Base-by-base conservation (phyloP, 2,113 vertebrate species). In the Polypterus bichir region DNA sequence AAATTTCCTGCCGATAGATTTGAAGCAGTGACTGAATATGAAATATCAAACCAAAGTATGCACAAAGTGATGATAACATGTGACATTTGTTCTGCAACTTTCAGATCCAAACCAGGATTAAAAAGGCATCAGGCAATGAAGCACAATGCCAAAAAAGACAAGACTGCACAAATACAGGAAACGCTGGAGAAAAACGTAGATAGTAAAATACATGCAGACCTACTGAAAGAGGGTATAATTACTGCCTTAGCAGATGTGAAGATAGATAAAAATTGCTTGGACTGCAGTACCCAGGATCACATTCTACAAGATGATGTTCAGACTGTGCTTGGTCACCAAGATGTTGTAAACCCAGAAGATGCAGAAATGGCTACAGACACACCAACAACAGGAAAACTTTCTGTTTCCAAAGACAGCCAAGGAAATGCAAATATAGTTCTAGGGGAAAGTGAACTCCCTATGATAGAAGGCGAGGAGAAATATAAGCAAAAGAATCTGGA, bases 91-190 rank as follows among this genome's bases (percentile, higher is more conserved):
- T 77, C 81, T 3, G 83, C 91, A 70, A 84, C 84, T 69, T 98
- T 97, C 70, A 81, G 89, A 47, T 94, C 93, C 46, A 71, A 89
- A 68, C 90, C 90, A 0, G 96, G 95, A 58, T 81, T 98, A 72
- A 94, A 88, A 69, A 87, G 92, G 73, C 96, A 97, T 73, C 92
- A 89, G 75, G 92, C 92, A 65, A 88, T 93, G 80, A 98, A 96
- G 63, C 94, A 98, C 64, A 79, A 78, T 63, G 72, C 77, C n/a
- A 85, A 68, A 69, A 69, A 68, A 0, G 48, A 82, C 3, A 69
- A 77, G 5, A 3, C 67, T 7, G 46, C 46, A 9, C 59, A 62
- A 49, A 62, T 63, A 61, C 60, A 47, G 5, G 76, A 79, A 65
- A 58, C 44, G 56, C 8, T 8, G 7, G 44, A 7, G 56, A 45